These are phyloP conservation scores for Podarcis lilfordi DNA, from an alignment of 2,797 vertebrate genomes.

Conservation along the genomic window DNA sequence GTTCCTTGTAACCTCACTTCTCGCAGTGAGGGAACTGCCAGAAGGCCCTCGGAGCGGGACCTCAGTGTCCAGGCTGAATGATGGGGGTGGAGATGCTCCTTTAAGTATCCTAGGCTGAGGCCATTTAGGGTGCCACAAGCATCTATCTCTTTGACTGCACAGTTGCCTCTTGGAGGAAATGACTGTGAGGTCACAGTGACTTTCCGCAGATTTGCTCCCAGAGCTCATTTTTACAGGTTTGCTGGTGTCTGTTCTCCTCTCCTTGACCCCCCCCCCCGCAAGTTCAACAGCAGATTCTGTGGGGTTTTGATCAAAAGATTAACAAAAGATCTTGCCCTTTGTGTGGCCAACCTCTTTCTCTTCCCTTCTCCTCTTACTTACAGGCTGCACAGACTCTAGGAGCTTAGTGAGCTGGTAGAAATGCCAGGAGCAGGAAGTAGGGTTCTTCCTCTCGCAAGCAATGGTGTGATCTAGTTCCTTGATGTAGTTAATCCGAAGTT, in stretches of 20 bases:
- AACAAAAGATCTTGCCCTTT: background rate
- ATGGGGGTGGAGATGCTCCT: too few species aligned
- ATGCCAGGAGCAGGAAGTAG: constrained; percentile 86
- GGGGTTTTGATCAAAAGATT: constrained; percentile 5
- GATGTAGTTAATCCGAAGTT: constrained; percentile 95
- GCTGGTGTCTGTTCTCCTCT: constrained; percentile 32
- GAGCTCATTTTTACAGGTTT: constrained; percentile 14
- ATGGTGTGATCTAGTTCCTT: constrained; percentile 94
- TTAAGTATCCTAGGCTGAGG: too few species aligned
- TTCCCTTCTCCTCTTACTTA: constrained; percentile 71
- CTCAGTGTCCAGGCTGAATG: too few species aligned
- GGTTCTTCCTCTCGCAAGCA: constrained; percentile 86
- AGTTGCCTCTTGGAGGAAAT: background rate
- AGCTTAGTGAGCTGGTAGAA: constrained; percentile 95
- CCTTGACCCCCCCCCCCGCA: background rate
- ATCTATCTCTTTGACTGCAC: too few species aligned
- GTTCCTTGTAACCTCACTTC: too few species aligned
- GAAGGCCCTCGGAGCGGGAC: too few species aligned
- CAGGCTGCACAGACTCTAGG: constrained; percentile 95
- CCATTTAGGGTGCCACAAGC: background rate
- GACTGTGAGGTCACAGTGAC: constrained; percentile 32
- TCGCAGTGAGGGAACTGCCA: too few species aligned
- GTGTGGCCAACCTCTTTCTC: background rate
- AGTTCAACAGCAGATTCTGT: constrained; percentile 34
- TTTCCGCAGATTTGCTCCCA: constrained; percentile 40